Conservation (phyloP, 2,888 invertebrate species). For the Linyphia triangularis region DNA sequence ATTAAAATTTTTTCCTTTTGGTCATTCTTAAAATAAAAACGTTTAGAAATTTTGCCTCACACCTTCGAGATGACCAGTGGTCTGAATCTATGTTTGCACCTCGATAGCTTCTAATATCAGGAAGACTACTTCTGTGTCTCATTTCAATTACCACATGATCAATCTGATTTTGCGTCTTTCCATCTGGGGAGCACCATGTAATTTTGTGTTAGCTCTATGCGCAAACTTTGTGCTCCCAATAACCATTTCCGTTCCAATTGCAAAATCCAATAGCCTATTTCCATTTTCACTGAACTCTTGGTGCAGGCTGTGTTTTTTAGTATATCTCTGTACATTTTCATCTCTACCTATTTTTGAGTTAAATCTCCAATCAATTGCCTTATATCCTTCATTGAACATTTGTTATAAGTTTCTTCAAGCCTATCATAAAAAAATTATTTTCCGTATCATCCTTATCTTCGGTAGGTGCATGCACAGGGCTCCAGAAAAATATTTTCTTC, state of each 20-base stretch:
- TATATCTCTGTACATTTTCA: too few species aligned
- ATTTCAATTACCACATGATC: background rate
- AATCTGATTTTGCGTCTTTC: background rate
- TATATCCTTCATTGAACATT: background rate
- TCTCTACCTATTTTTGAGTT: background rate
- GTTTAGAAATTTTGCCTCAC: background rate
- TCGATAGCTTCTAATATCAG: background rate
- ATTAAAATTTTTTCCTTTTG: too few species aligned
- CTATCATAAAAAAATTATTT: background rate
- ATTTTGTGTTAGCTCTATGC: background rate
- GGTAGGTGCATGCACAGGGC: slow-evolving; percentile 13
- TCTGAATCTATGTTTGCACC: slow-evolving; percentile 11
- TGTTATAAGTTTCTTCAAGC: background rate
- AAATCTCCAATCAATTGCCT: background rate
- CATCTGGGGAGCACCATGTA: too few species aligned
- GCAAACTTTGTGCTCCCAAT: background rate
- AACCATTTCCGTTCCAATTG: background rate
- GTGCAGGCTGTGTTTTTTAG: too few species aligned
- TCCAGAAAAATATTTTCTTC: too few species aligned
- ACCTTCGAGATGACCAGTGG: background rate
- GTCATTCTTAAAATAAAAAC: too few species aligned
- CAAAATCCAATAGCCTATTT: background rate
- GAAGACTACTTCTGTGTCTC: background rate
- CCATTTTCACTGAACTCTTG: too few species aligned
- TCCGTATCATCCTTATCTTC: background rate